phyloP scores from a whole-genome alignment of 1,140 invertebrate genomes.

The Coenobita brevimanus region DNA sequence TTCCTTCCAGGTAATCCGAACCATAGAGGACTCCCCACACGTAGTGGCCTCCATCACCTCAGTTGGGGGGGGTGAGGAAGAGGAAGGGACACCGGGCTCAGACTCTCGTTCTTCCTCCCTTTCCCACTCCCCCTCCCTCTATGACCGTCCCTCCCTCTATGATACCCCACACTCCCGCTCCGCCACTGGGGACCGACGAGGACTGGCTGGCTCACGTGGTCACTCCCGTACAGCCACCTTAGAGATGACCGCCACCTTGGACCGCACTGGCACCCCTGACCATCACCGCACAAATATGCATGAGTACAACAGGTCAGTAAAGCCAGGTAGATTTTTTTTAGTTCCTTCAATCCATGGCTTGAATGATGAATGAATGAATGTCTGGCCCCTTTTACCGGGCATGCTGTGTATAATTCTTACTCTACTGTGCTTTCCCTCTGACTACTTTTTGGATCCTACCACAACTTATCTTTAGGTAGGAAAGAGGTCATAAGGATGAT shows the following conservation, averaged over 20 bases:
- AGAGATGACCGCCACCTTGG: conserved; percentile 58
- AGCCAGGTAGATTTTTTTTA: no score
- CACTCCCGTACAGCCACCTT: conserved; percentile 53
- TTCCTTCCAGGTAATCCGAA: conserved; percentile 44
- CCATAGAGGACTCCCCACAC: conserved; percentile 59
- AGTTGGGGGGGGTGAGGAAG: conserved; percentile 43
- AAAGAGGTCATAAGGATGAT: no score
- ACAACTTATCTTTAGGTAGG: no score
- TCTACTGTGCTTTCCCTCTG: no score
- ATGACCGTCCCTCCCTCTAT: conserved; percentile 52
- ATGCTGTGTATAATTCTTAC: no score
- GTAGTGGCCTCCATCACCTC: conserved; percentile 48
- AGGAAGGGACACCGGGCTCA: conserved; percentile 25
- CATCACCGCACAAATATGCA: conserved; percentile 54
- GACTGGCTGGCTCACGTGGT: conserved; percentile 27
- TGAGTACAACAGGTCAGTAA: conserved; percentile 62
- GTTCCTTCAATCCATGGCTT: no score
- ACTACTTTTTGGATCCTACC: not conserved
- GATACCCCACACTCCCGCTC: conserved; percentile 54
- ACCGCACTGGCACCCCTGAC: conserved; percentile 28
- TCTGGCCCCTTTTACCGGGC: no score
- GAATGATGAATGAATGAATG: no score
- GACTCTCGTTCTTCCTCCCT: conserved; percentile 51
- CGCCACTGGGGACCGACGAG: conserved; percentile 52
- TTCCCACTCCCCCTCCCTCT: conserved; percentile 45